These are phyloP conservation scores for Crocodylus rhombifer DNA, from an alignment of 2,797 vertebrate species.

Conservation along the genomic window DNA sequence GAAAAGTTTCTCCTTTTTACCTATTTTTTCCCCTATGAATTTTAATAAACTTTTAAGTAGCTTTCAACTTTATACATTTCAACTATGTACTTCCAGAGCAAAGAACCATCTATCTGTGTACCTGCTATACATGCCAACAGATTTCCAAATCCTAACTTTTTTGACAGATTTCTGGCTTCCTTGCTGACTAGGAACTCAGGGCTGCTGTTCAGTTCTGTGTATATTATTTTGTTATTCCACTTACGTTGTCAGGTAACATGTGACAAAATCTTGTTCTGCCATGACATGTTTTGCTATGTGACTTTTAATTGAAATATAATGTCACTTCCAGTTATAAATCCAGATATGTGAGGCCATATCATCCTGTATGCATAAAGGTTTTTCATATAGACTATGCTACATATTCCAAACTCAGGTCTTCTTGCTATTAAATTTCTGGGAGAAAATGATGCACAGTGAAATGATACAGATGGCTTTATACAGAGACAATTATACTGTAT, in stretches of 20 bases:
- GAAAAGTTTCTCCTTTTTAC: neutral
- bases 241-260: neutral
- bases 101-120: neutral
- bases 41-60: neutral
- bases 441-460: neutral
- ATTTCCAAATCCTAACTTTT: neutral
- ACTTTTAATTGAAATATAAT: conserved; percentile 58
- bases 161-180: conserved; percentile 3
- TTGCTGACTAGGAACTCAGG: neutral
- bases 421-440: neutral
- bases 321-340: conserved; percentile 24
- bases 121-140: neutral
- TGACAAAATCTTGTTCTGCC: conserved; percentile 30
- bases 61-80: neutral
- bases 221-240: conserved; percentile 9
- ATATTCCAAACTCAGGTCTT: neutral
- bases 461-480: neutral
- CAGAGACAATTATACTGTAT: neutral
- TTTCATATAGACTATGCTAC: neutral
- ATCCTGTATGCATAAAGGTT: neutral
- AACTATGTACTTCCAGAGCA: no score
- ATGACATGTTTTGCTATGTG: conserved; percentile 51
- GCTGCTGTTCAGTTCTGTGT: neutral
- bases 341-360: neutral
- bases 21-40: neutral